Base-by-base conservation (phyloP, 2,797 vertebrate genomes). In the Anguilla obscura region DNA sequence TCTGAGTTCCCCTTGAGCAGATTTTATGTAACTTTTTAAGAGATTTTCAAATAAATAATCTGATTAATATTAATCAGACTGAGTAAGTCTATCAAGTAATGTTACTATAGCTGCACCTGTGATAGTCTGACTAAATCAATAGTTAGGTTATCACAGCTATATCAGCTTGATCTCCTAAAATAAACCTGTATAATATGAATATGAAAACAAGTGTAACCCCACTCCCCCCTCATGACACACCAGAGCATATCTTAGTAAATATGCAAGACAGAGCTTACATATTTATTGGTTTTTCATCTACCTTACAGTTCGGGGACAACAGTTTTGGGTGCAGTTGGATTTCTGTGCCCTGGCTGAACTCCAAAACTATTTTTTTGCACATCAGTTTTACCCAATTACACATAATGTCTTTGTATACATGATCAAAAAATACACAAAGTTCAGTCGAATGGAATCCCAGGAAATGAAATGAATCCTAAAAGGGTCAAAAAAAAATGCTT, bases 311-410 rank as follows among this genome's bases (percentile, higher is more conserved):
- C 24, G 69, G 24, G 69, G 84, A 52, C 33, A 58, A 45, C 30
- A 16, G 16, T 80, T 85, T 76, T 79, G 40, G 48, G 8, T 74
- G 58, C 74, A 24, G 48, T 48, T 48, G 52, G 50, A 52, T 36
- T 88, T 71, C 69, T 85, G 36, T 63, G 79, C 48, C n/a, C 18
- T 80, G 84, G 66, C 40, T 16, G 33, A 88, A 58, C 85, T 88
- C 33, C 33, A 40, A 58, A 85, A 88, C 48, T 86, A 82, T 30
- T 10, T 87, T 94, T 94, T 93, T 95, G 92, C 93, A 95, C 86
- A 94, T 93, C 91, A 91, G 84, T 95, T 96, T 45, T 95, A 95
- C 95, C 96, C 95, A 96, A 94, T 95, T 96, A 90, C 91, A 90
- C 94, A 96, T 93, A 93, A 87, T 54, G 12, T 54, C 40, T 87